Conservation (phyloP, 1,140 invertebrate species). For the Ephestia elutella region DNA sequence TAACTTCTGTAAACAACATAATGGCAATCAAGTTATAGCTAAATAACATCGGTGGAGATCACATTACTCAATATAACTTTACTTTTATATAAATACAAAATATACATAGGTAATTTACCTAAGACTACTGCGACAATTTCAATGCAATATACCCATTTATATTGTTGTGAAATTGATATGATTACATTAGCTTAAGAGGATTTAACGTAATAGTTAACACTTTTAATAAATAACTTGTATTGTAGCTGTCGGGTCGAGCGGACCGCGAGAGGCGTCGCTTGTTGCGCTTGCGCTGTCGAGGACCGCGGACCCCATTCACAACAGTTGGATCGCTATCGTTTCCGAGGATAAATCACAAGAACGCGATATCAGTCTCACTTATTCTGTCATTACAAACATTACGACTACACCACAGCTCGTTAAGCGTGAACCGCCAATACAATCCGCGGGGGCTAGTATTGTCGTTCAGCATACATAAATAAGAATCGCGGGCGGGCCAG, state of each 20-base stretch:
- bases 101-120: slow-evolving; percentile 66
- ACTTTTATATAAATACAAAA: slow-evolving; percentile 70
- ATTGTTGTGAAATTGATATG: slow-evolving; percentile 66
- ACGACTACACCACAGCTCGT: slow-evolving; percentile 52
- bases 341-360: slow-evolving; percentile 47
- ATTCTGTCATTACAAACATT: slow-evolving; percentile 66
- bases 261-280: background rate
- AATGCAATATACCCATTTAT: slow-evolving; percentile 66
- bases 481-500: slow-evolving; percentile 49
- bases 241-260: slow-evolving; percentile 2
- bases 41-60: slow-evolving; percentile 74
- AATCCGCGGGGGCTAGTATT: slow-evolving; percentile 36
- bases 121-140: slow-evolving; percentile 60
- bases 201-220: slow-evolving; percentile 60
- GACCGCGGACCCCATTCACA: slow-evolving; percentile 14
- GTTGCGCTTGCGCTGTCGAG: background rate
- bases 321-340: slow-evolving; percentile 20
- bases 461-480: slow-evolving; percentile 53
- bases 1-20: slow-evolving; percentile 60
- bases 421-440: slow-evolving; percentile 36
- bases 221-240: slow-evolving; percentile 36
- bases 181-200: slow-evolving; percentile 50
- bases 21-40: slow-evolving; percentile 71
- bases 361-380: slow-evolving; percentile 72
- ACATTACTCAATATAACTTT: slow-evolving; percentile 70